These are phyloP conservation scores for Dasypogon diadema DNA, from an alignment of 2,888 invertebrate species.

Conservation along the genomic window DNA sequence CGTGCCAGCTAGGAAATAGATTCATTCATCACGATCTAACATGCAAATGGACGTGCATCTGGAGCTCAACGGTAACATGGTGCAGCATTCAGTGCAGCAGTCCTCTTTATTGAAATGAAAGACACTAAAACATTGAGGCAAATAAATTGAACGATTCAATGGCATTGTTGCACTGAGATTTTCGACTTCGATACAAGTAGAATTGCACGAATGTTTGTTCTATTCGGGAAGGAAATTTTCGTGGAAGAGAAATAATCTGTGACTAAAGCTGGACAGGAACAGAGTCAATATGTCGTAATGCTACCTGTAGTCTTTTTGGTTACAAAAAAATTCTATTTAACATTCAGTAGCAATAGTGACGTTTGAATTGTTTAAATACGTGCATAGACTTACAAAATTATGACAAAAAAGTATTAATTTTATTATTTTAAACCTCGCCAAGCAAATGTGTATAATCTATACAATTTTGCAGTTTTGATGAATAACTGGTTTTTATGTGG, in stretches of 20 bases:
- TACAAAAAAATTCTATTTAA: too few relatives aligned
- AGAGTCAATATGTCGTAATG: too few relatives aligned
- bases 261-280: not conserved
- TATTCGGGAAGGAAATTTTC: conserved; percentile 12
- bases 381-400: too few relatives aligned
- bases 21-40: conserved; percentile 56
- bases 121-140: conserved; percentile 37
- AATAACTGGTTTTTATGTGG: too few relatives aligned
- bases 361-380: too few relatives aligned
- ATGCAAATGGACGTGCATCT: conserved; percentile 56
- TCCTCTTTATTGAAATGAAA: conserved; percentile 39
- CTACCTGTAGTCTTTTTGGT: too few relatives aligned
- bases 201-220: conserved; percentile 44
- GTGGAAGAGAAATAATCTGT: not conserved
- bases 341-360: too few relatives aligned
- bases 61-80: conserved; percentile 26
- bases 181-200: conserved; percentile 36
- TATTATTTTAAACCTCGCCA: too few relatives aligned
- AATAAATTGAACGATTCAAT: conserved; percentile 49
- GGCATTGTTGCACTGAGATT: conserved; percentile 51
- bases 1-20: conserved; percentile 56
- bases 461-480: too few relatives aligned
- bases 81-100: conserved; percentile 25
- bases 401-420: too few relatives aligned
- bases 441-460: too few relatives aligned